Evolutionary conservation across 2,113 vertebrate genomes (phyloP).

Genomic region (Motacilla tschutschensis): DNA sequence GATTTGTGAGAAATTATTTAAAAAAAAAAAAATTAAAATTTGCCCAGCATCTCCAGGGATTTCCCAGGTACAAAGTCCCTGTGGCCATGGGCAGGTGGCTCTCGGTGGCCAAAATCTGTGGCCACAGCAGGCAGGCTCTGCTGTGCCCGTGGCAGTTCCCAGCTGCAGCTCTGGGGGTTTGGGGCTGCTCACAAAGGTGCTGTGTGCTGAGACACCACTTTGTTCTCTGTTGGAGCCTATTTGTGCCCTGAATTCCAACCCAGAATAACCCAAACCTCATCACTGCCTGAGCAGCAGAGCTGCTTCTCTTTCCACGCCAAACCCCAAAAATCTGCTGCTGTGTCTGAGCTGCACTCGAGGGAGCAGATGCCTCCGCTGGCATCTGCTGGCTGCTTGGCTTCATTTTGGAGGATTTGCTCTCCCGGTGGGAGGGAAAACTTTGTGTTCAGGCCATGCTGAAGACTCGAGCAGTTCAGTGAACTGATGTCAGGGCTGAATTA

Average conservation of each 20-base stretch:
- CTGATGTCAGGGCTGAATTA: background rate
- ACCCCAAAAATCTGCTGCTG: background rate
- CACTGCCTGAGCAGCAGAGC: background rate
- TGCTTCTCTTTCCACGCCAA: background rate
- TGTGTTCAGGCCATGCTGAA: background rate
- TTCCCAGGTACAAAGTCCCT: background rate
- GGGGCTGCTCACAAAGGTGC: fast-evolving
- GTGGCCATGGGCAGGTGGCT: fast-evolving
- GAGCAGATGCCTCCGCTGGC: background rate
- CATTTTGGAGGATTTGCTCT: background rate
- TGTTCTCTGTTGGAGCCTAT: background rate
- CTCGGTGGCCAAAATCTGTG: fast-evolving
- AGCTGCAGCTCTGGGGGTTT: background rate
- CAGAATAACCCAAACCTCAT: too few relatives aligned
- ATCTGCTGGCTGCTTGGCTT: background rate
- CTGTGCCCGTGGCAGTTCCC: fast-evolving
- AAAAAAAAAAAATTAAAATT: too few relatives aligned
- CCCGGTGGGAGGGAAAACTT: background rate
- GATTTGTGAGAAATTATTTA: background rate
- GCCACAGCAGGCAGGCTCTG: background rate
- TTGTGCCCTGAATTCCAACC: background rate
- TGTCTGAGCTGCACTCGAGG: background rate
- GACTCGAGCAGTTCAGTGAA: background rate
- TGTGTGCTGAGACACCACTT: fast-evolving
- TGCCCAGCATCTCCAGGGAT: background rate